A percentile compares a stretch with the other conserved stretches of the same genome.
phyloP scores from a whole-genome alignment of 2,888 invertebrate genomes.

The Drepanosiphum platanoidis region DNA sequence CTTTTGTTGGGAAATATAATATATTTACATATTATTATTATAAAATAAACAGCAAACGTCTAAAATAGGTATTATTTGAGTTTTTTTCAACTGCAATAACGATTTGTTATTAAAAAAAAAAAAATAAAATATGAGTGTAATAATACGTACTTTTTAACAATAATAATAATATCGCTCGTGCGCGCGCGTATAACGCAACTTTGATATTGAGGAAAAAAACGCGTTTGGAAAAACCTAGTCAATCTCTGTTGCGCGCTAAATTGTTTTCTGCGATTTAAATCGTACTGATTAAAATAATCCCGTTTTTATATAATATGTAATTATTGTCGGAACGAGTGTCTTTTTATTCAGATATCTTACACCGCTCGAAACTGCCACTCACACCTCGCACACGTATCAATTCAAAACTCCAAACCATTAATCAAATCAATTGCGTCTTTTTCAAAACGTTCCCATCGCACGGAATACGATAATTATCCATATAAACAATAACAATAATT shows the following conservation, averaged over 20 bases:
- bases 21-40: too few species aligned
- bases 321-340: too few species aligned
- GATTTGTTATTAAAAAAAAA: not conserved
- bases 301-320: too few species aligned
- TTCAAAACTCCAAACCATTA: not conserved
- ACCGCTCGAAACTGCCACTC: too few species aligned
- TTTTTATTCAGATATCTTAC: too few species aligned
- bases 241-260: not conserved
- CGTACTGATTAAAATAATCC: too few species aligned
- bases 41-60: too few species aligned
- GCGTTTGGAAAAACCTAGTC: not conserved
- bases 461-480: too few species aligned
- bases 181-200: not conserved
- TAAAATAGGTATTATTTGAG: not conserved
- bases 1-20: too few species aligned
- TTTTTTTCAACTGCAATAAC: not conserved
- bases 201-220: not conserved
- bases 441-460: not conserved
- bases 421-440: not conserved
- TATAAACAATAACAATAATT: not conserved
- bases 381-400: not conserved
- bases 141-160: not conserved
- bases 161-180: too few species aligned
- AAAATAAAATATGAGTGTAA: too few species aligned
- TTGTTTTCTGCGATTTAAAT: not conserved